These are phyloP conservation scores for Adoxophyes honmai DNA, from an alignment of 1,140 invertebrate species.

Conservation along the genomic window DNA sequence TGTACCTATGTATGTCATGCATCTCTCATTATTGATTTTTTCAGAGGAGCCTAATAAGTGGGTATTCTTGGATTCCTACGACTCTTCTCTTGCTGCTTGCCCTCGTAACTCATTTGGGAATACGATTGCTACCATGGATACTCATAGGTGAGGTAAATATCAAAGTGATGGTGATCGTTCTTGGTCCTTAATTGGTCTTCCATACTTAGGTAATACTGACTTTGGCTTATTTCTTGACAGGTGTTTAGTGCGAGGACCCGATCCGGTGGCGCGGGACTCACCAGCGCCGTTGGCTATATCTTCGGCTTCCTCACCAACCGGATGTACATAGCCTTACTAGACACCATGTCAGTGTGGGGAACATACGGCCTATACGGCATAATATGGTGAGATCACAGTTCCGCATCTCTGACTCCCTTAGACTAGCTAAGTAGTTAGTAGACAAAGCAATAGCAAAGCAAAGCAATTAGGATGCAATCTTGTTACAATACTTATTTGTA, in stretches of 20 bases:
- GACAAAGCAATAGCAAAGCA: too few relatives aligned
- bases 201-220: too few relatives aligned
- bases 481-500: neutral
- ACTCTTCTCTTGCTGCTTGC: slow-evolving; percentile 81
- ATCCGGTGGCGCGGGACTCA: slow-evolving; percentile 82
- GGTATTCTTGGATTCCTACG: slow-evolving; percentile 82
- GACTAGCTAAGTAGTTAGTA: too few relatives aligned
- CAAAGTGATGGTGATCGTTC: too few relatives aligned
- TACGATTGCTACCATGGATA: slow-evolving; percentile 86
- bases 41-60: slow-evolving; percentile 47
- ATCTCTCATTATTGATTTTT: slow-evolving; percentile 20
- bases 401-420: too few relatives aligned
- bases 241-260: slow-evolving; percentile 81
- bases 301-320: slow-evolving; percentile 86
- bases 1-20: too few relatives aligned
- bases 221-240: too few relatives aligned
- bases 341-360: slow-evolving; percentile 80
- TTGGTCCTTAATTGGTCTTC: too few relatives aligned
- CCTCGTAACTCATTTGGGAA: slow-evolving; percentile 83
- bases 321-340: slow-evolving; percentile 81
- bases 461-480: slow-evolving; percentile 35
- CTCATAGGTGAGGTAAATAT: slow-evolving; percentile 83
- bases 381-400: slow-evolving; percentile 36
- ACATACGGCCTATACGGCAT: slow-evolving; percentile 80
- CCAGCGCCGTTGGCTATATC: slow-evolving; percentile 84